These are phyloP conservation scores for Gymnobelideus leadbeateri DNA, from an alignment of 2,113 vertebrate species.

Conservation along the genomic window DNA sequence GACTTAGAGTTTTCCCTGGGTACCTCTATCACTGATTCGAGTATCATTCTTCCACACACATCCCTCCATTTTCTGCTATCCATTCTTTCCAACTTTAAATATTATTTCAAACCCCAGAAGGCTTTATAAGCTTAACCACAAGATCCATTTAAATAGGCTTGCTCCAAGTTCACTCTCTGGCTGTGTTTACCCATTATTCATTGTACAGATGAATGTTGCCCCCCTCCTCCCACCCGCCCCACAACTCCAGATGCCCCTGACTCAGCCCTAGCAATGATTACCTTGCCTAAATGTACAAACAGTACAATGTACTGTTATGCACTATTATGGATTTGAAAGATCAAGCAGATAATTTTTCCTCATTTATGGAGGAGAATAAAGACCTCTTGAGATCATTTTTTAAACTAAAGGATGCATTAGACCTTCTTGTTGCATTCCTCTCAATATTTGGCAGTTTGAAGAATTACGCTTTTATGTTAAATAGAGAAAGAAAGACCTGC, in stretches of 20 bases:
- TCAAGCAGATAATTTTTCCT: not conserved
- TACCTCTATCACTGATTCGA: conserved; percentile 61
- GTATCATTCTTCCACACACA: conserved; percentile 44
- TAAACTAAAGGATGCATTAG: conserved; percentile 61
- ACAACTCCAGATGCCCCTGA: not conserved
- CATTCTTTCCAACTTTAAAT: conserved; percentile 64
- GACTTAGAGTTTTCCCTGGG: conserved; percentile 64
- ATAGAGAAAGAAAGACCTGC: conserved; percentile 69
- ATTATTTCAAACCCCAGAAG: conserved; percentile 56
- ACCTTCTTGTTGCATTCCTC: conserved; percentile 71
- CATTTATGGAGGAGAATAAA: conserved; percentile 27
- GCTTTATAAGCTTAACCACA: conserved; percentile 56
- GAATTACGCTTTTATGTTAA: conserved; percentile 60
- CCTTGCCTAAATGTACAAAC: conserved; percentile 31
- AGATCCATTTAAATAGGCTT: conserved; percentile 65
- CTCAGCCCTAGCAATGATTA: conserved; percentile 36
- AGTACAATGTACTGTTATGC: not conserved
- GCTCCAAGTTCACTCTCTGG: conserved; percentile 72
- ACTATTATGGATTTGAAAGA: not conserved
- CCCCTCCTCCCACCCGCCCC: not conserved
- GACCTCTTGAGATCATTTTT: conserved; percentile 65
- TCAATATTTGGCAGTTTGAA: conserved; percentile 75
- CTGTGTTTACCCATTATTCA: conserved; percentile 68
- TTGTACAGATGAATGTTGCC: conserved; percentile 52
- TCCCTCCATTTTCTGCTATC: conserved; percentile 59